Evolutionary conservation across 2,113 vertebrate genomes (phyloP), one percentile per base, ranked within the genome.

Genomic region (Mesocricetus auratus): DNA sequence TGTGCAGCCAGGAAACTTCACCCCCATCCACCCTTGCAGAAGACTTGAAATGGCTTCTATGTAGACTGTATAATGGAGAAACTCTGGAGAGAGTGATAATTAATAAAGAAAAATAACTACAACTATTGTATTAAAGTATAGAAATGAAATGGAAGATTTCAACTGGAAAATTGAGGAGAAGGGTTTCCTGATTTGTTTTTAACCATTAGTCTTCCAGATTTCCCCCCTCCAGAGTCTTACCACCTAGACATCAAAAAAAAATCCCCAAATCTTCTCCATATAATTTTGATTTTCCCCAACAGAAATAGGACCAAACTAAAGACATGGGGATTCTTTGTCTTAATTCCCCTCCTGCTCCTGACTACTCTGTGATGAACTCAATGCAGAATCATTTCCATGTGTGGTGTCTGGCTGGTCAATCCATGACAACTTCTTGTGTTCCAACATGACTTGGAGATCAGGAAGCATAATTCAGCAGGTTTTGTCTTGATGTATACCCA

Each of bases 361-460:
- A 45, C 17, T 8, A 74, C 17, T 21, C 33, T 42, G 24, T 15
- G 75, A 33, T 82, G 56, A 89, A 75, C 10, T 45, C 47, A 62
- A 26, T 87, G 53, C 29, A 94, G 47, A 93, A 73, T 71, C 26
- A 3, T 31, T 45, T 47, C 17, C 22, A 81, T 39, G 31, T 0
- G 36, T 92, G 92, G 86, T 45, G 42, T 68, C 71, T 91, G 89
- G 53, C 50, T 78, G 17, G 78, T 47, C 82, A 91, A 82, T 53
- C 1, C 60, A 64, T 47, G 83, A 5, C 22, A 89, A 77, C 1
- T 39, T 85, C 87, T 96, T 91, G 42, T 33, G 81, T 82, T 31
- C 3, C 50, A 77, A 47, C 68, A 29, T 78, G 66, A 89, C 81
- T 92, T 92, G 16, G n/a, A 95, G 86, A 89, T 29, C 12, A 74